A percentile compares a stretch with the other conserved stretches of the same genome.
Conservation (phyloP, 2,888 invertebrate genomes). For the Epirrhoe tristata region DNA sequence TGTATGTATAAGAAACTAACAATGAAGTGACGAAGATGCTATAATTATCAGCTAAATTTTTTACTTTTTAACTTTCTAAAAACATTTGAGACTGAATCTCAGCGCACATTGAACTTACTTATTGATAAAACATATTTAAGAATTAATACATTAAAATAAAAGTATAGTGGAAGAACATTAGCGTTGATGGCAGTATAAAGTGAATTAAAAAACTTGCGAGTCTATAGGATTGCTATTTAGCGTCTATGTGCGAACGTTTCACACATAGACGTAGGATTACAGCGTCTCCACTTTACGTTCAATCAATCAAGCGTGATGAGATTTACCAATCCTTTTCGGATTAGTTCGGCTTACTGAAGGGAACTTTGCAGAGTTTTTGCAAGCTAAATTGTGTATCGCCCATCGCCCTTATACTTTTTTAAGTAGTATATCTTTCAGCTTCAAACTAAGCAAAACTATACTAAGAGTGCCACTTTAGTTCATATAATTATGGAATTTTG, state of each 20-base stretch:
- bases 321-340: slow-evolving; percentile 23
- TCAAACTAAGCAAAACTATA: no score
- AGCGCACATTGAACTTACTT: no score
- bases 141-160: not conserved
- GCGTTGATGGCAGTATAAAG: not conserved
- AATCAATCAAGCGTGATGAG: slow-evolving; percentile 20
- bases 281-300: not conserved
- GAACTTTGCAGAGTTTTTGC: not conserved
- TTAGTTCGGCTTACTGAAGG: slow-evolving; percentile 1
- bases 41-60: no score
- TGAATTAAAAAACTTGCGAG: not conserved
- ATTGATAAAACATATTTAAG: no score
- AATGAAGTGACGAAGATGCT: no score
- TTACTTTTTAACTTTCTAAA: no score
- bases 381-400: not conserved
- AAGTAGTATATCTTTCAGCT: no score
- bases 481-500: no score
- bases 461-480: no score
- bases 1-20: no score
- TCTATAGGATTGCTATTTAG: not conserved
- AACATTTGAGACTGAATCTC: no score
- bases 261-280: not conserved
- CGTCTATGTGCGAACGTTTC: not conserved
- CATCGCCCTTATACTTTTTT: no score
- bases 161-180: not conserved